Conservation (phyloP, 2,888 invertebrate species). For the Apodemia duryi region DNA sequence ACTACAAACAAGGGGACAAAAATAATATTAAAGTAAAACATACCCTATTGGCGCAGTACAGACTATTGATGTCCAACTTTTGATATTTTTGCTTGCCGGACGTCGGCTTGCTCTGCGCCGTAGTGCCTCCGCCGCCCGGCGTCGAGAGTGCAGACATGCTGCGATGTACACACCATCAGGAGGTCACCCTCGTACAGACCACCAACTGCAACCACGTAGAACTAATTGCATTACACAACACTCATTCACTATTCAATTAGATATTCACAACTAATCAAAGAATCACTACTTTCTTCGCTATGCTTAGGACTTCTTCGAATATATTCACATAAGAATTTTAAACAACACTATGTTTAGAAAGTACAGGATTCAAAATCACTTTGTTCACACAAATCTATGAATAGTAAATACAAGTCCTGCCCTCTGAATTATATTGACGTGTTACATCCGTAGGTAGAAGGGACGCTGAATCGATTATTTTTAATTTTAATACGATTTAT, state of each 20-base stretch:
- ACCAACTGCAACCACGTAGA: constrained; percentile 70
- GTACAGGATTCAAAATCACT: constrained; percentile 42
- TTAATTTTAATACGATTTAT: constrained; percentile 38
- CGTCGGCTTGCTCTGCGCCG: constrained; percentile 79
- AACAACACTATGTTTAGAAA: constrained; percentile 39
- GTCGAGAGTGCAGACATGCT: constrained; percentile 98
- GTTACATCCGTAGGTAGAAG: constrained; percentile 70
- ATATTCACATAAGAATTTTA: constrained; percentile 28
- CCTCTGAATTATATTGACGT: constrained; percentile 75
- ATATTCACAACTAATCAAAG: constrained; percentile 27
- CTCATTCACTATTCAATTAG: constrained; percentile 40
- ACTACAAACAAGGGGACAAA: no score
- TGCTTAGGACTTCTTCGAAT: constrained; percentile 1
- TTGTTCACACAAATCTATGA: constrained; percentile 60
- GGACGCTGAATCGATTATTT: constrained; percentile 65
- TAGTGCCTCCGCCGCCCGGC: constrained; percentile 82
- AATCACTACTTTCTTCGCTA: constrained; percentile 22
- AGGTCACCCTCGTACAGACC: constrained; percentile 72
- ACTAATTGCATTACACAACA: constrained; percentile 38
- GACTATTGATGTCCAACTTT: constrained; percentile 98
- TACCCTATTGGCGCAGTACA: constrained; percentile 93
- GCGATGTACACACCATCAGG: constrained; percentile 94
- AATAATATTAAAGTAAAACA: constrained; percentile 50
- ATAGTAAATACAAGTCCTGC: constrained; percentile 60
- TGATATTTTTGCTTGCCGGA: constrained; percentile 96